Conservation (phyloP, 2,113 vertebrate species). For the Furnarius figulus region DNA sequence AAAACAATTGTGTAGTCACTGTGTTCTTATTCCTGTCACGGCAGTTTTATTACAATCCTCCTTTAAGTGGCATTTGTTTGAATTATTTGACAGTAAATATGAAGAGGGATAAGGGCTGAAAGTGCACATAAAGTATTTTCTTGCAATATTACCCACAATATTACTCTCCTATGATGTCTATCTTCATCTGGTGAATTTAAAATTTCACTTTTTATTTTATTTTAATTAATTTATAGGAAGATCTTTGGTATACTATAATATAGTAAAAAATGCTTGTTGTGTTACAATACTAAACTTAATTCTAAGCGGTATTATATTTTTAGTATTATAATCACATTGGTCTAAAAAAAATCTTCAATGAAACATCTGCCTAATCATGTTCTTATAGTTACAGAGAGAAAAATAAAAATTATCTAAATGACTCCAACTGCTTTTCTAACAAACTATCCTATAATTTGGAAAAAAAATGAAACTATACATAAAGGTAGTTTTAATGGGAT, state of each 20-base stretch:
- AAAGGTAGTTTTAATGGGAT: neutral
- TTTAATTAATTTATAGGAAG: neutral
- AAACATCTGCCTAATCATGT: constrained; percentile 30
- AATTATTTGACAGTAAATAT: constrained; percentile 5
- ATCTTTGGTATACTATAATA: neutral
- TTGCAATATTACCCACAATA: neutral
- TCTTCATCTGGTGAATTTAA: neutral
- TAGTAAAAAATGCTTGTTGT: neutral
- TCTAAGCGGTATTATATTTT: neutral
- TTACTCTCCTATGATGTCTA: neutral
- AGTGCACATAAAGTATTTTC: neutral
- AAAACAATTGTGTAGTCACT: neutral
- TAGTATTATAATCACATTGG: neutral
- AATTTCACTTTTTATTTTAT: neutral
- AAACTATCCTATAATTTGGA: neutral
- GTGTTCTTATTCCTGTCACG: neutral
- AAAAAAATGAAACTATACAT: neutral
- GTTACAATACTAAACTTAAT: neutral
- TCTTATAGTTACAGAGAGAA: neutral
- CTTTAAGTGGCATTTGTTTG: constrained; percentile 1
- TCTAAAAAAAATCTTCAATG: constrained; percentile 19
- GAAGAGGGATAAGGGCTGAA: neutral
- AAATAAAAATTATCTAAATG: neutral
- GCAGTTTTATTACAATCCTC: neutral
- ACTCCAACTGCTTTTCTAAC: constrained; percentile 17